Evolutionary conservation across 2,888 invertebrate species (phyloP).

Genomic region (Cantharis nigra): DNA sequence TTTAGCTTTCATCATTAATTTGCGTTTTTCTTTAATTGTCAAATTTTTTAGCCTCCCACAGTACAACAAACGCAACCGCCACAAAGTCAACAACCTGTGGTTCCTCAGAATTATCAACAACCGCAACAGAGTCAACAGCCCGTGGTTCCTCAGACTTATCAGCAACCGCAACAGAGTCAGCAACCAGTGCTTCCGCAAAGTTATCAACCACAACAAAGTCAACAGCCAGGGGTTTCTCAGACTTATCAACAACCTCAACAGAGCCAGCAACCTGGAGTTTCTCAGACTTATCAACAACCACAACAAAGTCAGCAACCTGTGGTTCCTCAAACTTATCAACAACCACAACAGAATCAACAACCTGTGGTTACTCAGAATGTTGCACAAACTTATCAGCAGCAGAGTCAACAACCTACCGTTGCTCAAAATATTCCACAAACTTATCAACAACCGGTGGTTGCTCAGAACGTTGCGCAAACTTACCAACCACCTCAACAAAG

Average conservation of each 20-base stretch:
- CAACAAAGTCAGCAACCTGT: background rate
- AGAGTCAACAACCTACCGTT: background rate
- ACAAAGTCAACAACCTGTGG: background rate
- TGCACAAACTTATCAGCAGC: slow-evolving; percentile 1
- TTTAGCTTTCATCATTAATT: too few relatives aligned
- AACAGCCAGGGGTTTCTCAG: background rate
- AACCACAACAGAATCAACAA: background rate
- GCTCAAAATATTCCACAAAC: background rate
- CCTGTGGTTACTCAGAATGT: background rate
- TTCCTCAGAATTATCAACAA: background rate
- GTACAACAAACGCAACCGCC: slow-evolving; percentile 3
- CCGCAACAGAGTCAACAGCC: background rate
- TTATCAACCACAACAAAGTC: background rate
- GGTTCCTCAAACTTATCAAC: slow-evolving; percentile 4
- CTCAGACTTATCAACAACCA: slow-evolving; percentile 8
- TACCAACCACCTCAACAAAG: slow-evolving; percentile 10
- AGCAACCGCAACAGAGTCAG: background rate
- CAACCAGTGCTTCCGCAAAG: background rate
- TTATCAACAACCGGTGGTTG: slow-evolving; percentile 4
- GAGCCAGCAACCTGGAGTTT: background rate
- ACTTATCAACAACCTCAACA: slow-evolving; percentile 4
- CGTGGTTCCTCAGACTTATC: background rate
- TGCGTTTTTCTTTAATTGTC: background rate
- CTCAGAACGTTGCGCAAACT: background rate
- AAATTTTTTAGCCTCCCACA: background rate